Conservation (phyloP, 2,113 vertebrate species). For the Erinaceus europaeus region DNA sequence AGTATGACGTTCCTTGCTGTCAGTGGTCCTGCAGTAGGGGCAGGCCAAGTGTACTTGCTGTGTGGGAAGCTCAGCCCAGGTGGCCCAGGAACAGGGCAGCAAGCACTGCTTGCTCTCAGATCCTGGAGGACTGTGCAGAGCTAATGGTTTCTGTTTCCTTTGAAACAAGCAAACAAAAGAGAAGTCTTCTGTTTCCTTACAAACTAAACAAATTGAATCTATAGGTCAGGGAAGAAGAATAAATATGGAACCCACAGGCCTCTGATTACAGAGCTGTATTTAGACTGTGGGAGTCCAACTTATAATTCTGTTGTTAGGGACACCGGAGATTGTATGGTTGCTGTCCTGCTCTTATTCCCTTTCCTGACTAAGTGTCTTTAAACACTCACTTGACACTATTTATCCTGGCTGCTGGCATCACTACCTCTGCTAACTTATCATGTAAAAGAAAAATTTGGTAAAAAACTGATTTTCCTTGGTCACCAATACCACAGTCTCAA, state of each 20-base stretch:
- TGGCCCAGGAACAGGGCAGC: background rate
- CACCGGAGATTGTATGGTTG: slow-evolving; percentile 48
- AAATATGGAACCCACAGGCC: slow-evolving; percentile 58
- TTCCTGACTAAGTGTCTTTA: background rate
- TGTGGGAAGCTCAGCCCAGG: background rate
- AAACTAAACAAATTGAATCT: slow-evolving; percentile 38
- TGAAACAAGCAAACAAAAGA: too few relatives aligned
- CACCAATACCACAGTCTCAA: accelerated
- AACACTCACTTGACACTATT: background rate
- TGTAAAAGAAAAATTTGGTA: background rate
- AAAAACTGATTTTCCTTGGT: background rate
- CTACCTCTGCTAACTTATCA: background rate
- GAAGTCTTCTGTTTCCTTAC: slow-evolving; percentile 28
- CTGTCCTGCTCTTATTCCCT: slow-evolving; percentile 27
- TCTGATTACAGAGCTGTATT: slow-evolving; percentile 58
- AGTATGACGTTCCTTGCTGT: background rate
- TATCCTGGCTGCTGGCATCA: background rate
- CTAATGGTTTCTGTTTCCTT: background rate
- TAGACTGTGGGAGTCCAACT: slow-evolving; percentile 51
- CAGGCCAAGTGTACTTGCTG: background rate
- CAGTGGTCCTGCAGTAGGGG: background rate
- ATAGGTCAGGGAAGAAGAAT: slow-evolving; percentile 4
- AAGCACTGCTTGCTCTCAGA: too few relatives aligned
- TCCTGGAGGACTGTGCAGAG: background rate
- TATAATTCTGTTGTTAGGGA: slow-evolving; percentile 48